Conservation (phyloP, 2,113 vertebrate species). For the Leuciscus idus region DNA sequence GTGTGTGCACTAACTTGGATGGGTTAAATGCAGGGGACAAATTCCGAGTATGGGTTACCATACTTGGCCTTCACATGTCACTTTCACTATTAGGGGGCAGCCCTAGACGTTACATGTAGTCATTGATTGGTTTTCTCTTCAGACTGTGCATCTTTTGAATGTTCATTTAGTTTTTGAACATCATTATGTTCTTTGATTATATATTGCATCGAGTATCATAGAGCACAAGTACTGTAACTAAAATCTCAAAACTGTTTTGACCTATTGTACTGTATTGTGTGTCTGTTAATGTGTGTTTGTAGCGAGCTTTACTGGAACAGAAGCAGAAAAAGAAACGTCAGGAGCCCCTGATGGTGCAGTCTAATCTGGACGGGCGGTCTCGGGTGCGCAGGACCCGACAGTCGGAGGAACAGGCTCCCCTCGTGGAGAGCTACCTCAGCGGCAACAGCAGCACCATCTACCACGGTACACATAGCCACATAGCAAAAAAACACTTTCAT, state of each 20-base stretch:
- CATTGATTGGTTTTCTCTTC: not conserved
- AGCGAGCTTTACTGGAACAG: slow-evolving; percentile 94
- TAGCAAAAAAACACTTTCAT: not conserved
- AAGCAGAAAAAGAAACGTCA: slow-evolving; percentile 99
- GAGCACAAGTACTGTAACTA: not conserved
- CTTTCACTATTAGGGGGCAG: too few species aligned
- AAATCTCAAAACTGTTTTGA: not conserved
- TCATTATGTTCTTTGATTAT: not conserved
- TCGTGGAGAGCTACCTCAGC: slow-evolving; percentile 96
- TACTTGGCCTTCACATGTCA: too few species aligned
- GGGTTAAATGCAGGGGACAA: too few species aligned
- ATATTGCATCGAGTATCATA: not conserved
- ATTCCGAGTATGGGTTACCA: too few species aligned
- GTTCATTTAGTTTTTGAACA: not conserved
- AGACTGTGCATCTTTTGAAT: not conserved
- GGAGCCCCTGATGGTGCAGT: slow-evolving; percentile 98
- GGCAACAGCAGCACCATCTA: slow-evolving; percentile 95
- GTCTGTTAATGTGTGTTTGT: slow-evolving; percentile 42
- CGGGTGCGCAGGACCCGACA: slow-evolving; percentile 87
- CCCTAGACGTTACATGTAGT: not conserved
- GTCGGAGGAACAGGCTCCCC: slow-evolving; percentile 93
- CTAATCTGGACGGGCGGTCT: slow-evolving; percentile 89
- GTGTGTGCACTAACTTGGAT: too few species aligned
- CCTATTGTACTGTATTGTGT: not conserved
- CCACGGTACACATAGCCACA: slow-evolving; percentile 78